Conservation (phyloP, 2,888 invertebrate genomes). For the Lochmaea capreae region DNA sequence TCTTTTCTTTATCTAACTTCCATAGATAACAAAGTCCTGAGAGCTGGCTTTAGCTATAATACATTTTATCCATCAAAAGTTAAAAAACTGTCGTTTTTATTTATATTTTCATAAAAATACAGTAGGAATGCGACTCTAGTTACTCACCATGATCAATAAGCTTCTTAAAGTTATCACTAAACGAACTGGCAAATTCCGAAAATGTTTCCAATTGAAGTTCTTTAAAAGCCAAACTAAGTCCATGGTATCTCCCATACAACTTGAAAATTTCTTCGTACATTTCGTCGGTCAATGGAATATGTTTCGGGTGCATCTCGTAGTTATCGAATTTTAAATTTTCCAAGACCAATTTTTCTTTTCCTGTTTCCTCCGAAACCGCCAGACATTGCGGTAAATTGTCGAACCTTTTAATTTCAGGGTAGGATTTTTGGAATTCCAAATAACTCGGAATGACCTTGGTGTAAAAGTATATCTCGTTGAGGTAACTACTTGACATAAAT, state of each 20-base stretch:
- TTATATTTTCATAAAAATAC: too few relatives aligned
- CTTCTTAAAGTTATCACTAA: conserved; percentile 12
- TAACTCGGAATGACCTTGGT: conserved; percentile 34
- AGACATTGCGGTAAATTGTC: conserved; percentile 29
- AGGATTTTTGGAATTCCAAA: conserved; percentile 33
- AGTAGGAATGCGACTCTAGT: background rate
- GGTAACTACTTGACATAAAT: conserved; percentile 31
- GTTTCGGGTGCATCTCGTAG: conserved; percentile 34
- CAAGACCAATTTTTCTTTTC: conserved; percentile 43
- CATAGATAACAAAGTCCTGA: too few relatives aligned
- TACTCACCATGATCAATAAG: background rate
- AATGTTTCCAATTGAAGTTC: conserved; percentile 20
- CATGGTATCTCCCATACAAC: conserved; percentile 44
- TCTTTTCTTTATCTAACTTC: too few relatives aligned
- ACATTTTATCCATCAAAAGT: too few relatives aligned
- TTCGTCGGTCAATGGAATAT: background rate
- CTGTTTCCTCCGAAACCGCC: background rate
- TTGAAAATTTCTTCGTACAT: conserved; percentile 25
- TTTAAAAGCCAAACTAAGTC: conserved; percentile 44
- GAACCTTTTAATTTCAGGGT: background rate
- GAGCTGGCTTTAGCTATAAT: too few relatives aligned
- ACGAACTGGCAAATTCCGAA: conserved; percentile 1
- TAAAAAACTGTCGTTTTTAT: too few relatives aligned
- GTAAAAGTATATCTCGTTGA: conserved; percentile 44
- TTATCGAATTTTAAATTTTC: conserved; percentile 44